phyloP scores from a whole-genome alignment of 2,113 vertebrate species.

The Myiozetetes cayanensis region DNA sequence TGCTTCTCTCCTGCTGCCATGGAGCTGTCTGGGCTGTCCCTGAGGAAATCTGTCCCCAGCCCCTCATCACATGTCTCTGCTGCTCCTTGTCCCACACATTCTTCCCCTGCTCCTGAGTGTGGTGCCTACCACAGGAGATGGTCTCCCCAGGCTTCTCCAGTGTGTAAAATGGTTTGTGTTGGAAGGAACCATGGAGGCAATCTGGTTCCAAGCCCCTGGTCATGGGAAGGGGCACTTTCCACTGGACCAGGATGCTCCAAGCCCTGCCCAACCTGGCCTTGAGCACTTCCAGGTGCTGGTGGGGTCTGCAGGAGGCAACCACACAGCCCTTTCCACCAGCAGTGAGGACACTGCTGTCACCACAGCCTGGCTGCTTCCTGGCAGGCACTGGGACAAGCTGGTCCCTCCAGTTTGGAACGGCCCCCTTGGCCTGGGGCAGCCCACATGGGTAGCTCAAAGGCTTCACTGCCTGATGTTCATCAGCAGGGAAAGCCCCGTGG shows the following conservation, averaged over 20 bases:
- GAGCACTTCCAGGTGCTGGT: neutral
- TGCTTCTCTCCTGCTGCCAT: neutral
- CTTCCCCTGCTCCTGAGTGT: neutral
- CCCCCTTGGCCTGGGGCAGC: neutral
- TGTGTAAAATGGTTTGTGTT: neutral
- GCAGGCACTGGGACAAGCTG: too few species aligned
- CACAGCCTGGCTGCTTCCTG: neutral
- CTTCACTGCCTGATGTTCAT: neutral
- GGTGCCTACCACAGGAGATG: neutral
- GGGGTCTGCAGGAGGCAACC: neutral
- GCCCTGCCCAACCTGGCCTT: neutral
- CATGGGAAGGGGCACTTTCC: neutral
- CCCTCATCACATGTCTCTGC: neutral
- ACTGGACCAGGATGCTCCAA: rapidly evolving
- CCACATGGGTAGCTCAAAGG: rapidly evolving
- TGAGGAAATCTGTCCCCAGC: too few species aligned
- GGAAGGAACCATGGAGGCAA: neutral
- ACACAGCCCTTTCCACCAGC: neutral
- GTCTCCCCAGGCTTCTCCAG: neutral
- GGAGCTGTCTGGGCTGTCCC: neutral
- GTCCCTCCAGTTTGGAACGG: neutral
- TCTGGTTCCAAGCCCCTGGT: too few species aligned
- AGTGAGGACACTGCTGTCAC: rapidly evolving
- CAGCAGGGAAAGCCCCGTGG: neutral
- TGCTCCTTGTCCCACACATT: neutral